Evolutionary conservation across 1,140 invertebrate species (phyloP).

Genomic region (Drosophila subobscura): DNA sequence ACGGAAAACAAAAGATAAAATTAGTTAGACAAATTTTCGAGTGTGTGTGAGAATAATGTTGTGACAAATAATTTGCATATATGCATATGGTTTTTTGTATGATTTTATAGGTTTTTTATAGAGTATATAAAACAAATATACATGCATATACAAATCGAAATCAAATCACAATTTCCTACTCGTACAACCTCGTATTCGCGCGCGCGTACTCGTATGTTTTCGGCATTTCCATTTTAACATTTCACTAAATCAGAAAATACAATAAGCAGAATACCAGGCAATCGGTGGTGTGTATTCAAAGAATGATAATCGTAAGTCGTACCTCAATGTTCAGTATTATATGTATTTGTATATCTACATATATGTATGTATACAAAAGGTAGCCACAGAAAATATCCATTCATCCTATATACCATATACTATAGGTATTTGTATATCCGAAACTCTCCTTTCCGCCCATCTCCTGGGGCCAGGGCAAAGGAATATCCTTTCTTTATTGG

Average conservation of each 20-base stretch:
- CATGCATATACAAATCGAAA: slow-evolving; percentile 50
- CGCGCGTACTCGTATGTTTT: slow-evolving; percentile 26
- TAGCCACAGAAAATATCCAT: slow-evolving; percentile 21
- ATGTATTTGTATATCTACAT: slow-evolving; percentile 26
- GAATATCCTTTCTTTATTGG: background rate
- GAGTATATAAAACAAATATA: slow-evolving; percentile 40
- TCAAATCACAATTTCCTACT: slow-evolving; percentile 26
- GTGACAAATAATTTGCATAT: slow-evolving; percentile 78
- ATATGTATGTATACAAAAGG: slow-evolving; percentile 17
- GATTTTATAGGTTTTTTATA: slow-evolving; percentile 57
- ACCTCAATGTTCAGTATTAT: slow-evolving; percentile 75
- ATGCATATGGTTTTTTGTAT: slow-evolving; percentile 53
- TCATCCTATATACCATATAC: background rate
- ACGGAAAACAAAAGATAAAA: slow-evolving; percentile 38
- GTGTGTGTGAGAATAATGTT: slow-evolving; percentile 63
- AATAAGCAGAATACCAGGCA: slow-evolving; percentile 61
- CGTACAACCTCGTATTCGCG: no score
- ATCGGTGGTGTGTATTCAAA: slow-evolving; percentile 43
- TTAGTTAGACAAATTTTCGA: slow-evolving; percentile 67
- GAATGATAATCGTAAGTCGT: slow-evolving; percentile 81
- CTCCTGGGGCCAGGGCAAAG: background rate
- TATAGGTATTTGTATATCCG: background rate
- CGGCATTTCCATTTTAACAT: slow-evolving; percentile 27
- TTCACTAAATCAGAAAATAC: slow-evolving; percentile 53
- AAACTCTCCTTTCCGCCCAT: background rate